phyloP scores from a whole-genome alignment of 1,140 invertebrate species.

The Brachionus plicatilis region DNA sequence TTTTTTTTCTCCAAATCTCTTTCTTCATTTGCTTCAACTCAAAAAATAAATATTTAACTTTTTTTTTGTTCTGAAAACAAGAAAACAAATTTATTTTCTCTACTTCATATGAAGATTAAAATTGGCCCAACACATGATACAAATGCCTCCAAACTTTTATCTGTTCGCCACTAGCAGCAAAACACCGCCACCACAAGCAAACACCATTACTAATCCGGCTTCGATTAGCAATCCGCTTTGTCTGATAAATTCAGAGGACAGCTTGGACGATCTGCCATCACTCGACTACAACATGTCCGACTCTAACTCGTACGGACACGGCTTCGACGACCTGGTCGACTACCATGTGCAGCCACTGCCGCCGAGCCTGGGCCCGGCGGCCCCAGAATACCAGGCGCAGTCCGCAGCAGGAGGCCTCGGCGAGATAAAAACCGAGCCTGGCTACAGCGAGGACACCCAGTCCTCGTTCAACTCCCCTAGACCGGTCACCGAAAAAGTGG shows the following conservation, averaged over 20 bases:
- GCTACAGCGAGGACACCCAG: not conserved
- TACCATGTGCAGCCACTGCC: not conserved
- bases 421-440: not conserved
- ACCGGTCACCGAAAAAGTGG: not conserved
- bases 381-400: not conserved
- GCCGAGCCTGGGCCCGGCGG: not conserved
- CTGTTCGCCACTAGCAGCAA: not conserved
- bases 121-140: not conserved
- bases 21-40: not conserved
- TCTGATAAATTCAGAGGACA: not conserved
- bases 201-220: not conserved
- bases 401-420: not conserved
- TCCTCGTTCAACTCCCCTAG: not conserved
- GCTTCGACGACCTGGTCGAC: not conserved
- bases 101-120: conserved; percentile 8
- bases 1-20: not conserved
- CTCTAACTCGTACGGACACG: not conserved
- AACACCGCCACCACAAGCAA: not conserved
- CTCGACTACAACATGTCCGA: not conserved
- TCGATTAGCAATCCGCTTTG: not conserved
- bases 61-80: conserved; percentile 20
- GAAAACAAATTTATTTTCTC: not conserved
- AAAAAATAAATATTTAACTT: conserved; percentile 33
- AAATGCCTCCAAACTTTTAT: conserved; percentile 23
- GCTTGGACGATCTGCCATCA: not conserved